Base-by-base conservation (phyloP, 2,888 invertebrate species). In the Andrena marginata region DNA sequence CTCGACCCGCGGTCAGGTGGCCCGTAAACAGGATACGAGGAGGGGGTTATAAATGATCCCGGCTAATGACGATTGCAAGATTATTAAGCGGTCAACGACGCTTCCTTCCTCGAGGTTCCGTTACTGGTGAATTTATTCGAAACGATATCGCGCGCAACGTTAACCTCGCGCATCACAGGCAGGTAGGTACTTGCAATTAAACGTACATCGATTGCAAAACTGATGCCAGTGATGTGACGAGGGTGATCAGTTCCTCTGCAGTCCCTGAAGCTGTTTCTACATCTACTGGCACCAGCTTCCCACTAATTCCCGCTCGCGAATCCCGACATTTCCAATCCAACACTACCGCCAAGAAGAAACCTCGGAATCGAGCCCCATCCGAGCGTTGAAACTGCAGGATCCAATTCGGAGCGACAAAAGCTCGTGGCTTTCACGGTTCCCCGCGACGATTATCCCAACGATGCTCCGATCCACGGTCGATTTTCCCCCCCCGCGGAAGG, bases 31-130 rank as follows among this genome's bases (percentile, higher is more conserved):
- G 81, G 77, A 78, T 75, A 63, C 64, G 26, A 49, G 73, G 59
- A 63, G 71, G 56, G 59, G 71, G 70, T 86, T 85, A 88, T 86
- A 88, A 88, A 88, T 85, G 88, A 88, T 88, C 74, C 63, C 49
- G 74, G 81, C 73, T 89, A 89, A 89, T 88, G 86, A 89, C 82
- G 85, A 86, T 78, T 65, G 73, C 79, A 35, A 68, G 73, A 86
- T 89, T 89, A 76, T 89, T 89, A 88, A 89, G 82, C 89, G 89
- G 89, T 84, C 89, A 87, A 85, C 82, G 82, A 85, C 84, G 84
- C 68, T 76, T 71, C 80, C 73, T 63, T 77, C 70, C 49, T 54
- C 51, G 48, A 4, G 20, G 74, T 85, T 69, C 88, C 87, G 87
- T 88, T 88, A 86, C 26, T 6, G 59, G 69, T 26, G 78, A 88